Base-by-base conservation (phyloP, 2,797 vertebrate genomes). In the Taeniopygia guttata region DNA sequence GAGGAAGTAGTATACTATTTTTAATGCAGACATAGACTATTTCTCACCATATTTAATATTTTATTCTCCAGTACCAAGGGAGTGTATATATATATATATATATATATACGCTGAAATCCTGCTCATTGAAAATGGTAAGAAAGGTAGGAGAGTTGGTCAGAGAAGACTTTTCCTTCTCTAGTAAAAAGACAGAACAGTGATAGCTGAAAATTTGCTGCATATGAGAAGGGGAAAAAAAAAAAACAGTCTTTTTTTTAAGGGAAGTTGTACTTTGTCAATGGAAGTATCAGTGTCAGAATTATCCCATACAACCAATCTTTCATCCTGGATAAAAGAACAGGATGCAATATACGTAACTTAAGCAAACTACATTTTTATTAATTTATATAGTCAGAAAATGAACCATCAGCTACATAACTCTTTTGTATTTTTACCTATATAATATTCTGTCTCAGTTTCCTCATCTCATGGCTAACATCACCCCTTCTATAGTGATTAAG, bases 1-100 rank as follows among this genome's bases (percentile, higher is more conserved):
- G n/a, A 59, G 32, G 23, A 66, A 86, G 21, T 5, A 48, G 15
- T 8, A 15, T 54, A 15, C 29, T 86, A 43, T 72, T 92, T 94
- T 94, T 43, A 81, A 77, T 54, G 54, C 38, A 92, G 38, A 52
- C 26, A 27, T 52, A 49, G 51, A 68, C 3, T 45, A 64, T 72
- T 89, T 91, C 51, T 85, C 48, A 45, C 25, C 30, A 58, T 32
- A 60, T 77, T 80, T 85, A 93, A 89, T 92, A 70, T 92, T 91
- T 91, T 26, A 74, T 94, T 85, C 92, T 67, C 48, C 56, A 34
- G 21, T 36, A 89, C n/a, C 26, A 70, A 67, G 48, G 29, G 40
- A 92, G 15, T 51, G 90, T 34, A 30, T 13, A n/a, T n/a, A 21
- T 55, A 13, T 19, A 17, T 29, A 51, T 26, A 26, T 29, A 62